Percentiles rank a stretch among this genome's conserved stretches.
These are phyloP conservation scores for Caenorhabditis auriculariae DNA, from an alignment of 2,888 invertebrate species.

Conservation along the genomic window DNA sequence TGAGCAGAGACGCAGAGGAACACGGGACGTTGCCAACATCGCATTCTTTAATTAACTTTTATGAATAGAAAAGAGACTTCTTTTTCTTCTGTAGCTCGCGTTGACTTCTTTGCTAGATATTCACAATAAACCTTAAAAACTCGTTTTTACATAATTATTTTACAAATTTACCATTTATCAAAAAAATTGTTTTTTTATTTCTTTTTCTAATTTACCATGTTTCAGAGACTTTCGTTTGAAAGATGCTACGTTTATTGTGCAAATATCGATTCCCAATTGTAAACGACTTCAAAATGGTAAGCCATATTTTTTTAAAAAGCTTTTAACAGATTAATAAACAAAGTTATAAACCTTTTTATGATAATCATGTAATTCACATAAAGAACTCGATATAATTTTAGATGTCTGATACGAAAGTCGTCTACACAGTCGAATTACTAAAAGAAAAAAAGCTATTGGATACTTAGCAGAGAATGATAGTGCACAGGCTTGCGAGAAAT, in stretches of 20 bases:
- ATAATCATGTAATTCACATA: constrained; percentile 14
- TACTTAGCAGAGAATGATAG: constrained; percentile 5
- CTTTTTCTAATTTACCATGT: constrained; percentile 5
- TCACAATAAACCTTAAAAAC: no score
- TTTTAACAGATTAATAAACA: constrained; percentile 7
- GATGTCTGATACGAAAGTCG: background rate
- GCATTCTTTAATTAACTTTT: no score
- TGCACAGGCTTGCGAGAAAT: constrained; percentile 7
- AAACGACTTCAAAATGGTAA: constrained; percentile 3
- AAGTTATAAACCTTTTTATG: constrained; percentile 12
- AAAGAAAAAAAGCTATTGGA: constrained; percentile 5
- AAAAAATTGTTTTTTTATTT: constrained; percentile 8
- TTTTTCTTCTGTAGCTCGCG: no score
- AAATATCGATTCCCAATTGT: background rate
- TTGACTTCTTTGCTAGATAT: no score
- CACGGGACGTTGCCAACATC: no score
- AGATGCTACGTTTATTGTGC: constrained; percentile 5
- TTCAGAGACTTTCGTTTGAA: constrained; percentile 1
- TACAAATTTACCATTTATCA: constrained; percentile 11
- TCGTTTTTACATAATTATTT: no score
- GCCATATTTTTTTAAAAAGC: constrained; percentile 5
- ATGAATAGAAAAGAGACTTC: no score
- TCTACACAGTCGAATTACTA: constrained; percentile 4
- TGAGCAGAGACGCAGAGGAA: no score
- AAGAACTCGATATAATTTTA: constrained; percentile 11